Conservation (phyloP, 2,113 vertebrate species). For the Vicugna pacos region DNA sequence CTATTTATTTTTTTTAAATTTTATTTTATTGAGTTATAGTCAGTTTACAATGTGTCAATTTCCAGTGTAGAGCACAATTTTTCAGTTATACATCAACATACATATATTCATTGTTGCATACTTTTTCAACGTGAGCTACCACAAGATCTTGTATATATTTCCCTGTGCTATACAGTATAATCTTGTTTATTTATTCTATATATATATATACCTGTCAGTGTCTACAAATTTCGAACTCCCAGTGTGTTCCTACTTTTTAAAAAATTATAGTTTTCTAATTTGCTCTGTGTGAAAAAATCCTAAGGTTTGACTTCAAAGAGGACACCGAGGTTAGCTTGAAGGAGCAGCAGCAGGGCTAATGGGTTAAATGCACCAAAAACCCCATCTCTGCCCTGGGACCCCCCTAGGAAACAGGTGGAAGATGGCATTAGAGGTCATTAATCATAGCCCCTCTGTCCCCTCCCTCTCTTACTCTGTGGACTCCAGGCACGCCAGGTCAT, state of each 20-base stretch:
- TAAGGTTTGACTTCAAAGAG: background rate
- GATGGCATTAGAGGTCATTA: background rate
- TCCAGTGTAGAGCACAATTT: too few relatives aligned
- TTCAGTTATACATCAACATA: too few relatives aligned
- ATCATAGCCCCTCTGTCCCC: background rate
- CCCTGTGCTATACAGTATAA: too few relatives aligned
- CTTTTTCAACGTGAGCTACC: too few relatives aligned
- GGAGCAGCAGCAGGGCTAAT: background rate
- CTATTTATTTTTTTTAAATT: too few relatives aligned
- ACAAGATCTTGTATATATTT: too few relatives aligned
- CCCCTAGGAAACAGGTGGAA: background rate
- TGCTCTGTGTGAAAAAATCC: background rate
- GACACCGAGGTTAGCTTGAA: background rate
- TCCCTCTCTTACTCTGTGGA: background rate
- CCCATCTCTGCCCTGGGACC: background rate
- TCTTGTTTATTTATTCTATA: too few relatives aligned
- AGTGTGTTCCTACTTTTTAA: background rate
- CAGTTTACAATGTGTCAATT: too few relatives aligned
- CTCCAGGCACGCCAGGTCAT: constrained; percentile 96
- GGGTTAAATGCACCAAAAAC: background rate
- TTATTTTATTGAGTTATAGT: too few relatives aligned
- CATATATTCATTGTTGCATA: too few relatives aligned
- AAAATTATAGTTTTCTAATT: background rate
- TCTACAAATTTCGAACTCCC: too few relatives aligned
- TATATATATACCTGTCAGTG: too few relatives aligned